phyloP scores from a whole-genome alignment of 1,140 invertebrate species.

The Caenorhabditis briggsae region DNA sequence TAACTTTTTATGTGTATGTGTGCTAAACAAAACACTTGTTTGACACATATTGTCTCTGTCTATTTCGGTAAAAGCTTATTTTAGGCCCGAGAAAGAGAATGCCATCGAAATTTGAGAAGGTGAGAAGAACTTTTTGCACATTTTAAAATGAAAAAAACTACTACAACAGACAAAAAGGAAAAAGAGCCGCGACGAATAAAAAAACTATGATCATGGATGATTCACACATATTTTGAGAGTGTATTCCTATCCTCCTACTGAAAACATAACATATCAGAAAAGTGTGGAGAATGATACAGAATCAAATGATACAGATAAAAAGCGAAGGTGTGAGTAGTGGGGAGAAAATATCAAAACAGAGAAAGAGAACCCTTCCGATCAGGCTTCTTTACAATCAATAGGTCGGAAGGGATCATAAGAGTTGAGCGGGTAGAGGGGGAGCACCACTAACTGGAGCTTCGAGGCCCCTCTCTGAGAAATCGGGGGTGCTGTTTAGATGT shows the following conservation, averaged over 20 bases:
- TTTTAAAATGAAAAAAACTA: not conserved
- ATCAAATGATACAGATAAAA: not conserved
- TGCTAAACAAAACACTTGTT: slow-evolving; percentile 41
- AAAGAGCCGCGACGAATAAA: not conserved
- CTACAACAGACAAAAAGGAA: slow-evolving; percentile 16
- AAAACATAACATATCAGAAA: slow-evolving; percentile 31
- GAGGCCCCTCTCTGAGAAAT: slow-evolving; percentile 39
- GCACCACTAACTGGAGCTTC: slow-evolving; percentile 45
- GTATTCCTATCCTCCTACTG: not conserved
- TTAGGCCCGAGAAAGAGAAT: not conserved
- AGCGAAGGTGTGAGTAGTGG: not conserved
- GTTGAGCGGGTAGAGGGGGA: not conserved
- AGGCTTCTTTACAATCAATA: slow-evolving; percentile 49
- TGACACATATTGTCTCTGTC: slow-evolving; percentile 45
- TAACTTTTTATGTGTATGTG: slow-evolving; percentile 18
- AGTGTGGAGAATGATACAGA: not conserved
- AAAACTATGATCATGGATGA: slow-evolving; percentile 46
- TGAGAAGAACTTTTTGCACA: not conserved
- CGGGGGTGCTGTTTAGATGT: slow-evolving; percentile 8
- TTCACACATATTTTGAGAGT: slow-evolving; percentile 56
- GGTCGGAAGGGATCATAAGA: slow-evolving; percentile 51
- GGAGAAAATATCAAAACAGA: not conserved
- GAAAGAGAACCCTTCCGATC: not conserved
- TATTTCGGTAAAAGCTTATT: slow-evolving; percentile 32
- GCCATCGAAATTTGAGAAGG: too few species aligned